Base-by-base conservation (phyloP, 1,140 invertebrate genomes). In the Physella acuta region DNA sequence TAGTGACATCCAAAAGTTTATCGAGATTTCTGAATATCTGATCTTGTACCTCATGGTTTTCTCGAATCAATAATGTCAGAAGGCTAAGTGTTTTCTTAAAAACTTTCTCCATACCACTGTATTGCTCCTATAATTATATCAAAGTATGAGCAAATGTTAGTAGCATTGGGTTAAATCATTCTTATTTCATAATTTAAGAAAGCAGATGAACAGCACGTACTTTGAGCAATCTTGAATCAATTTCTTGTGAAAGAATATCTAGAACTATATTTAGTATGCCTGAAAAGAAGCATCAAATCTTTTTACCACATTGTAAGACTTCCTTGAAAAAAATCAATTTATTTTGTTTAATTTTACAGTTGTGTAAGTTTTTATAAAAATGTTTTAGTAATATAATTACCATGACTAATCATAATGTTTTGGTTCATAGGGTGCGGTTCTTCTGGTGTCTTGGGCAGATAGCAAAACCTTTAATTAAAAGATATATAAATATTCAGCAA, bases 381-480 rank as follows among this genome's bases (percentile, higher is more conserved):
- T 4, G 28, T n/a, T 56, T 5, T 58, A 16, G 1, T 24, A 39
- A 31, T 14, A 28, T 14, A 33, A 77, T 75, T 73, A 84, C 83
- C 82, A 71, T 85, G 81, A 53, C 81, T 85, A 28, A 84, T 81
- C 74, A 84, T 77, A 16, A 85, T 81, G 67, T 80, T 84, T 62
- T 85, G 84, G 63, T 85, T 85, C 81, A 85, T 84, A 67, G 78
- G 79, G 65, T 82, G 80, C 3, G 80, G 78, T 65, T 85, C 82
- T 26, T 82, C 76, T 52, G 76, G 73, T 4, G 77, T 78, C 62
- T 83, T 83, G 60, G 81, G 81, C 28, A 83, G 68, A 65, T 81
- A 78, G 63, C 81, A 83, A 53, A 82, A 82, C 60, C 78, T 82
- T 56, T 14, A 76, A 71, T 34, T 59, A n/a, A 17, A 52, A 3